Percentiles rank a stretch among this genome's conserved stretches.
phyloP scores from a whole-genome alignment of 2,888 invertebrate genomes.

The Ochlodes sylvanus region DNA sequence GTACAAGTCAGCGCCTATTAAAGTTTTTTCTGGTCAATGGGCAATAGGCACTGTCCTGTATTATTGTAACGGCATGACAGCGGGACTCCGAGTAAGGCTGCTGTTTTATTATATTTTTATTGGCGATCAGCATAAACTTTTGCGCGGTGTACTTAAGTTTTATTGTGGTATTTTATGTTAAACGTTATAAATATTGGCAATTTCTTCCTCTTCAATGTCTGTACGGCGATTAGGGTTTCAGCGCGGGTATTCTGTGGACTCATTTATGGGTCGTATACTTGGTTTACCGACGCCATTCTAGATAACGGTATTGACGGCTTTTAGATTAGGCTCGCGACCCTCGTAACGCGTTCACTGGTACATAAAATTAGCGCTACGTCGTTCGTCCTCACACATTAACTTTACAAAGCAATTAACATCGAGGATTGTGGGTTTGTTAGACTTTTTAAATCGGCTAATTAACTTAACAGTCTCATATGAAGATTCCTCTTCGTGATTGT shows the following conservation, averaged over 20 bases:
- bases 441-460: slow-evolving; percentile 18
- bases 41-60: slow-evolving; percentile 25
- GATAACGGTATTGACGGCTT: slow-evolving; percentile 75
- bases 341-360: slow-evolving; percentile 53
- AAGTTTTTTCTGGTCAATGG: slow-evolving; percentile 13
- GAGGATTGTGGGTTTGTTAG: slow-evolving; percentile 25
- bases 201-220: slow-evolving; percentile 63
- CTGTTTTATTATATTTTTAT: slow-evolving; percentile 68
- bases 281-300: slow-evolving; percentile 68
- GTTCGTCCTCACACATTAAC: slow-evolving; percentile 27
- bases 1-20: slow-evolving; percentile 2
- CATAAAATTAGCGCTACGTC: slow-evolving; percentile 63
- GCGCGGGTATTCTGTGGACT: slow-evolving; percentile 62
- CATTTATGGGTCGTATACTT: slow-evolving; percentile 77
- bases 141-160: slow-evolving; percentile 65
- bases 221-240: slow-evolving; percentile 61
- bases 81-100: slow-evolving; percentile 55
- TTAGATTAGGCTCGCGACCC: slow-evolving; percentile 64
- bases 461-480: slow-evolving; percentile 19
- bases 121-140: slow-evolving; percentile 68
- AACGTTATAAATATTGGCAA: slow-evolving; percentile 67
- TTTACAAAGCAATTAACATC: slow-evolving; percentile 34
- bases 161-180: slow-evolving; percentile 69
- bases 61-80: slow-evolving; percentile 49
- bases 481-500: not conserved